phyloP scores from a whole-genome alignment of 2,113 vertebrate genomes.

The Tupaia chinensis region DNA sequence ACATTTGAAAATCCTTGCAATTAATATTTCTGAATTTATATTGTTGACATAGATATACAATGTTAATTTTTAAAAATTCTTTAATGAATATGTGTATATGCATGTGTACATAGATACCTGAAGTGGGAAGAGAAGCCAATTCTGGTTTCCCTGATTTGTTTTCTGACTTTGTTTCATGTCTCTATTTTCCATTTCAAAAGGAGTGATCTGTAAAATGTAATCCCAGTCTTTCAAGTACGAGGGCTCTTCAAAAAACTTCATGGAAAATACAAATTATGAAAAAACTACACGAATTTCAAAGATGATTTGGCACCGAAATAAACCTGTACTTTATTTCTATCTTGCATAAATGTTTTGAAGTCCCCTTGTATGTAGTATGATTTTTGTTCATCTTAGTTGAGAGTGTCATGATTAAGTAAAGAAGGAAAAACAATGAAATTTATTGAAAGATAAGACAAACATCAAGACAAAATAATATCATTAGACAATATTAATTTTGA shows the following conservation, averaged over 20 bases:
- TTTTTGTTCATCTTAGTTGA: neutral
- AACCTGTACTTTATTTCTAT: no score
- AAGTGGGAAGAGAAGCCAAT: neutral
- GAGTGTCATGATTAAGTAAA: neutral
- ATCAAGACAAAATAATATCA: neutral
- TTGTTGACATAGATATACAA: neutral
- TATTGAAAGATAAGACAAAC: neutral
- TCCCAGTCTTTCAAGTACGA: neutral
- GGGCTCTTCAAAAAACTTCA: no score
- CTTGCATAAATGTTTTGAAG: no score
- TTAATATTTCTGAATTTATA: neutral
- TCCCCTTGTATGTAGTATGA: neutral
- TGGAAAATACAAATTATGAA: no score
- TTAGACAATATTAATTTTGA: neutral
- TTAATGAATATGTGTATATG: neutral
- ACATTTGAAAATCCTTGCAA: neutral
- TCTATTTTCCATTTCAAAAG: slow-evolving; percentile 17
- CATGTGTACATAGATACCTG: neutral
- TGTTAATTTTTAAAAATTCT: neutral
- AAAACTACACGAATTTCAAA: no score
- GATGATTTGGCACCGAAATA: no score
- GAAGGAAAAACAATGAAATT: neutral
- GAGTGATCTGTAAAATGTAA: neutral
- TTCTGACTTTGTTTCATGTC: neutral
- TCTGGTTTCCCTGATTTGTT: neutral